Evolutionary conservation across 2,113 vertebrate species (phyloP).

Genomic region (Pristiophorus japonicus): DNA sequence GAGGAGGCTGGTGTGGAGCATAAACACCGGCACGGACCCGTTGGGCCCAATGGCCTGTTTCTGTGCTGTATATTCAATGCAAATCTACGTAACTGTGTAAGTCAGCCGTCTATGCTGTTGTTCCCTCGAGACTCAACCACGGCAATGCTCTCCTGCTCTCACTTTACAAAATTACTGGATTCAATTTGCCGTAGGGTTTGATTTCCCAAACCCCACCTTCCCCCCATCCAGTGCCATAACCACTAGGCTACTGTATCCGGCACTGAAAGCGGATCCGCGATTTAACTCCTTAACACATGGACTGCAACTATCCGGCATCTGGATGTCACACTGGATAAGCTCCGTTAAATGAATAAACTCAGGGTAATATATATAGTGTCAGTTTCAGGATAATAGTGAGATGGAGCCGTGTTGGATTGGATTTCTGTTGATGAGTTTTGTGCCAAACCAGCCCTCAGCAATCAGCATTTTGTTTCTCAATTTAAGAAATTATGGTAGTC

Average conservation of each 20-base stretch:
- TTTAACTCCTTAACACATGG: background rate
- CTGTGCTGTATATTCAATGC: too few species aligned
- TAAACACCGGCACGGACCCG: too few species aligned
- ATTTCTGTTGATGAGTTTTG: background rate
- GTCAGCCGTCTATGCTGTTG: background rate
- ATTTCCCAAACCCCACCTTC: background rate
- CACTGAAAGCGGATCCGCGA: background rate
- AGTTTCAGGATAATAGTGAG: background rate
- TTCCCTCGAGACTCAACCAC: background rate
- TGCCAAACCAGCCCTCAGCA: background rate
- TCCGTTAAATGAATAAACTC: background rate
- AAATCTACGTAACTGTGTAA: background rate
- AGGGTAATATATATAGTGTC: background rate
- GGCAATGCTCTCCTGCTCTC: background rate
- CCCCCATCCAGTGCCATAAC: background rate
- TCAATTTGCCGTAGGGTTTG: background rate
- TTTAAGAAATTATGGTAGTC: background rate
- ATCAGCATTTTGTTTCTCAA: background rate
- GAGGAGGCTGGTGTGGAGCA: too few species aligned
- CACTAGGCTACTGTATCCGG: background rate
- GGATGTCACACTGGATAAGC: background rate
- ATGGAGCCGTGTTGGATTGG: background rate
- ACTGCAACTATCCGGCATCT: background rate
- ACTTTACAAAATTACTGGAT: background rate
- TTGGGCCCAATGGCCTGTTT: too few species aligned